These are phyloP conservation scores for Steromphala cineraria DNA, from an alignment of 2,888 invertebrate species.

Conservation along the genomic window DNA sequence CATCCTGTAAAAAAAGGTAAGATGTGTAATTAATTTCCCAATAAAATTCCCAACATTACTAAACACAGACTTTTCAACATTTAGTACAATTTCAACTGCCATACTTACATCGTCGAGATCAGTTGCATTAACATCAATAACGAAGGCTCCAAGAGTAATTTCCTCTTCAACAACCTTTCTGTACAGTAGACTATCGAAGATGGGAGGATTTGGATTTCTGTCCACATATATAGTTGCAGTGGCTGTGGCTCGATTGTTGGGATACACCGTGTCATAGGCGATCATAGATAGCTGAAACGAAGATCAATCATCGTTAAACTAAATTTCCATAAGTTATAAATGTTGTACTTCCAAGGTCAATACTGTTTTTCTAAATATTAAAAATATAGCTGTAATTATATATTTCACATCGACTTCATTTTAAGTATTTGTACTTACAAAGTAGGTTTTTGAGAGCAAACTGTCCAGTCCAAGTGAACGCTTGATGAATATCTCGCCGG, in stretches of 20 bases:
- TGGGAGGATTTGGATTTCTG: slow-evolving; percentile 64
- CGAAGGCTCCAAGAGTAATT: slow-evolving; percentile 45
- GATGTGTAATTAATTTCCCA: no score
- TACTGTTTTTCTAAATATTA: no score
- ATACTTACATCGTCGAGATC: slow-evolving; percentile 59
- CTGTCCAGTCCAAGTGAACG: slow-evolving; percentile 49
- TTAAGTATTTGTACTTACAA: slow-evolving; percentile 23
- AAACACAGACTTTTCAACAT: no score
- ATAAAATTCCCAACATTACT: no score
- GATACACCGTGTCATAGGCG: slow-evolving; percentile 64
- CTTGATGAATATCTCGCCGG: slow-evolving; percentile 45
- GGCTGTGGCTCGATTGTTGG: slow-evolving; percentile 47
- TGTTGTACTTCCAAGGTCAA: no score
- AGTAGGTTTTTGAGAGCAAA: slow-evolving; percentile 34
- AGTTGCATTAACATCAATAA: slow-evolving; percentile 58
- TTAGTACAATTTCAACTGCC: no score
- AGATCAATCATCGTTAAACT: not conserved
- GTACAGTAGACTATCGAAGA: slow-evolving; percentile 46
- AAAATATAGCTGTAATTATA: no score
- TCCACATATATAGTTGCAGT: slow-evolving; percentile 65
- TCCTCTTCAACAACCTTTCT: slow-evolving; percentile 49
- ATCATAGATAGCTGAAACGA: slow-evolving; percentile 44
- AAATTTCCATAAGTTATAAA: no score
- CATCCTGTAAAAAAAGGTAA: slow-evolving; percentile 54
- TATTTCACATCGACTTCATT: no score